A percentile compares a stretch with the other conserved stretches of the same genome.
Conservation (phyloP, 2,888 invertebrate species). For the Caenorhabditis wallacei region DNA sequence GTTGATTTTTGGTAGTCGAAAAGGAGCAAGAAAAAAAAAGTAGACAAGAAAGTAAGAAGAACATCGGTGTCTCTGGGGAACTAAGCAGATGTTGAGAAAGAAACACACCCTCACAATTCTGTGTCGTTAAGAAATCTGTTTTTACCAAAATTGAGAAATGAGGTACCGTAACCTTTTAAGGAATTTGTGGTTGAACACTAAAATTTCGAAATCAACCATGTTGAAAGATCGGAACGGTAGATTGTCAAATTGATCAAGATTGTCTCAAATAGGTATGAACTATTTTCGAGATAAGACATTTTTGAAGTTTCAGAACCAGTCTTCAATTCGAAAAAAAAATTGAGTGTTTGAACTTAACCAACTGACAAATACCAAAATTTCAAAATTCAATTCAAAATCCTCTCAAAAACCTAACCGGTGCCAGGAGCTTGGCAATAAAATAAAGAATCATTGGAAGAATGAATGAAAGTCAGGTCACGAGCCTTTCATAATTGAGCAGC, state of each 20-base stretch:
- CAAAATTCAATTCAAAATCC: no score
- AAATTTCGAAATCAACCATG: conserved; percentile 2
- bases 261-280: neutral
- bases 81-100: neutral
- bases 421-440: no score
- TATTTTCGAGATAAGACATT: neutral
- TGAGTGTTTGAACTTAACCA: no score
- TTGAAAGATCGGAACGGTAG: neutral
- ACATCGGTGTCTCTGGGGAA: conserved; percentile 6
- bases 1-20: neutral
- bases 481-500: conserved; percentile 45
- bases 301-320: no score
- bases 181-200: conserved; percentile 5
- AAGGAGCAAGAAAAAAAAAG: neutral
- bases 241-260: neutral
- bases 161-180: neutral
- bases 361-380: neutral
- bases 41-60: neutral
- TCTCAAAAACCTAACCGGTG: no score
- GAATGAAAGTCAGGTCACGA: conserved; percentile 34
- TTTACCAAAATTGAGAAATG: neutral
- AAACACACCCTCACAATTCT: neutral
- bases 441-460: neutral
- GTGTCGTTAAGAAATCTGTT: neutral
- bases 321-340: no score